phyloP scores from a whole-genome alignment of 1,140 invertebrate genomes.

The Magallana angulata region DNA sequence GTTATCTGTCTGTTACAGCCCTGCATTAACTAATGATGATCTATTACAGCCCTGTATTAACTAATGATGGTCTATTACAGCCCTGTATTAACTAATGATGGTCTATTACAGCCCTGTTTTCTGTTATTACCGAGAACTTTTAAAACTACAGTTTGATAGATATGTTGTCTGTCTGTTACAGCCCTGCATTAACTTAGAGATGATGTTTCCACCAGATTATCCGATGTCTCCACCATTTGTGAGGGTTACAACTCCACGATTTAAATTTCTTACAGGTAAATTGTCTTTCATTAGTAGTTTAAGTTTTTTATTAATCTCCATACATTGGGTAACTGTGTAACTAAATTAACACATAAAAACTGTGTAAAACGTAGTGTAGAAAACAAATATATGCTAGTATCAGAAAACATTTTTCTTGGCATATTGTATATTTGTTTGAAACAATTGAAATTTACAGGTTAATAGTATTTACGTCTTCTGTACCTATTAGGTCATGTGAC shows the following conservation, averaged over 20 bases:
- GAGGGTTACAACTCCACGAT: constrained; percentile 72
- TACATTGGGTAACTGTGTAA: background rate
- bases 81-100: no score
- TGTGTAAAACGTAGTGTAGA: background rate
- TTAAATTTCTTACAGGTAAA: constrained; percentile 76
- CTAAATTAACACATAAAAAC: background rate
- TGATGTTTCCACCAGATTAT: constrained; percentile 75
- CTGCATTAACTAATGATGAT: no score
- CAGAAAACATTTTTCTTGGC: background rate
- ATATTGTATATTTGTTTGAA: background rate
- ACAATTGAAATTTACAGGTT: no score
- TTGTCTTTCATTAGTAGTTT: background rate
- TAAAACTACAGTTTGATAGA: no score
- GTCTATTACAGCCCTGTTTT: no score
- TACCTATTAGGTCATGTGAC: constrained; percentile 74
- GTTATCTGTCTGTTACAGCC: no score
- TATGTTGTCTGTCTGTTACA: constrained; percentile 55
- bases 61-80: no score
- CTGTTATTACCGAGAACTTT: no score
- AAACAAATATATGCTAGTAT: background rate
- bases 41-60: no score
- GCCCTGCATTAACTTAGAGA: constrained; percentile 73
- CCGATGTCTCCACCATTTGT: constrained; percentile 76
- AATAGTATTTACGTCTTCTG: no score
- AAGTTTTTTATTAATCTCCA: no score